These are phyloP conservation scores for Cephus nigrinus DNA, from an alignment of 2,888 invertebrate species.

Conservation along the genomic window DNA sequence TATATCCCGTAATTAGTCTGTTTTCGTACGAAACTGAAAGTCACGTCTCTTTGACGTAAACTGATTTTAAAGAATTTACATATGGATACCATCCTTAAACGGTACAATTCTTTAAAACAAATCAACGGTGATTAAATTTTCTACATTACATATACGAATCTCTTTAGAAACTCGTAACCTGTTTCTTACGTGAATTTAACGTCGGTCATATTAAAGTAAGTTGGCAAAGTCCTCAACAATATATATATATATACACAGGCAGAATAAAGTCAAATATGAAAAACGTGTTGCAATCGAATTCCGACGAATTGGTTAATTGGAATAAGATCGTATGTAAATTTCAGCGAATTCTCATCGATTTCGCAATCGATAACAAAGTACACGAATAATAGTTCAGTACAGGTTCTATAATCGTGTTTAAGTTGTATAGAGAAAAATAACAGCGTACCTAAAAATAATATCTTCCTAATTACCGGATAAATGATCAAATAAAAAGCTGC, in stretches of 20 bases:
- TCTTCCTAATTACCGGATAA: neutral
- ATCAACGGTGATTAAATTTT: neutral
- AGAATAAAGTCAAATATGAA: neutral
- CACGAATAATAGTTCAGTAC: neutral
- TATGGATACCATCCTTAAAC: neutral
- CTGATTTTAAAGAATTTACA: neutral
- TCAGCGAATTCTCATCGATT: neutral
- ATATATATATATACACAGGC: neutral
- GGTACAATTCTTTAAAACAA: neutral
- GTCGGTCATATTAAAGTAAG: neutral
- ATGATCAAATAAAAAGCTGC: neutral
- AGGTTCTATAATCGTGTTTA: neutral
- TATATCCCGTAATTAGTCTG: neutral
- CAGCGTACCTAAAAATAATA: neutral
- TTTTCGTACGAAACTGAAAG: neutral
- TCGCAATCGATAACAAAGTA: neutral
- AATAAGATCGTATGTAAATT: conserved; percentile 3
- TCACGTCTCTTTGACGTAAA: neutral
- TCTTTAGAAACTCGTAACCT: neutral
- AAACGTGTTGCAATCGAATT: conserved; percentile 3
- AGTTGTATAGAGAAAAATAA: neutral
- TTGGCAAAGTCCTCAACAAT: neutral
- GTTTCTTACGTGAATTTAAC: neutral
- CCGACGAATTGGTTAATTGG: conserved; percentile 1
- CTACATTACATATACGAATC: neutral